A percentile compares a stretch with the other conserved stretches of the same genome.
Conservation (phyloP, 1,140 invertebrate species). For the Atta cephalotes region DNA sequence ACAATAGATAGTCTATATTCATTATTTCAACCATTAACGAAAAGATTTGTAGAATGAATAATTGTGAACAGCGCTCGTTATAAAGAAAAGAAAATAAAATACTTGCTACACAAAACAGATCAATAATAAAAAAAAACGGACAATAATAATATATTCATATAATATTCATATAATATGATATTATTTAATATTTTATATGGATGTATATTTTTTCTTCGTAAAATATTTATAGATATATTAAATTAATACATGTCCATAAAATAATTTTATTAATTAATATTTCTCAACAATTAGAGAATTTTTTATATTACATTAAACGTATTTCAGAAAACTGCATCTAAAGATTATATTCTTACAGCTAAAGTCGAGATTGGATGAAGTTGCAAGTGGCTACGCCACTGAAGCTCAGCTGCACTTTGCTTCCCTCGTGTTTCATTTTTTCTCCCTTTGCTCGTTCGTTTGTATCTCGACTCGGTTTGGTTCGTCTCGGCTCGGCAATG, state of each 20-base stretch:
- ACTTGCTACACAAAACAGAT: not conserved
- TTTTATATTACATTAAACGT: not conserved
- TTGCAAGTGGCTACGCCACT: conserved; percentile 76
- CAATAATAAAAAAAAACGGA: not conserved
- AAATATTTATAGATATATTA: not conserved
- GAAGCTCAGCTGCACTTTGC: conserved; percentile 80
- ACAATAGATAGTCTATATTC: conserved; percentile 45
- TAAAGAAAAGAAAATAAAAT: not conserved
- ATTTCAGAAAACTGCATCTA: not conserved
- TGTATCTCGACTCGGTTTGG: conserved; percentile 78
- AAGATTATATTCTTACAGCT: not conserved
- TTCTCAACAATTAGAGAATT: not conserved
- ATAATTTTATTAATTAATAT: conserved; percentile 9
- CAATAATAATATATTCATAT: not conserved
- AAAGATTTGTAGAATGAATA: conserved; percentile 22
- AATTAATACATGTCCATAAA: not conserved
- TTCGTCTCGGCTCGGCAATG: conserved; percentile 74
- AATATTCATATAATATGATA: conserved; percentile 6
- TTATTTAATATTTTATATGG: conserved; percentile 11
- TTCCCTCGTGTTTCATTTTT: conserved; percentile 78
- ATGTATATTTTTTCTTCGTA: not conserved
- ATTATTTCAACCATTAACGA: conserved; percentile 61
- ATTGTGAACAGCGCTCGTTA: not conserved
- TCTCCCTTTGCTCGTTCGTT: conserved; percentile 77
- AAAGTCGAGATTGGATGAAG: conserved; percentile 19